Conservation (phyloP, 2,888 invertebrate genomes). For the Balanococcus diminutus region DNA sequence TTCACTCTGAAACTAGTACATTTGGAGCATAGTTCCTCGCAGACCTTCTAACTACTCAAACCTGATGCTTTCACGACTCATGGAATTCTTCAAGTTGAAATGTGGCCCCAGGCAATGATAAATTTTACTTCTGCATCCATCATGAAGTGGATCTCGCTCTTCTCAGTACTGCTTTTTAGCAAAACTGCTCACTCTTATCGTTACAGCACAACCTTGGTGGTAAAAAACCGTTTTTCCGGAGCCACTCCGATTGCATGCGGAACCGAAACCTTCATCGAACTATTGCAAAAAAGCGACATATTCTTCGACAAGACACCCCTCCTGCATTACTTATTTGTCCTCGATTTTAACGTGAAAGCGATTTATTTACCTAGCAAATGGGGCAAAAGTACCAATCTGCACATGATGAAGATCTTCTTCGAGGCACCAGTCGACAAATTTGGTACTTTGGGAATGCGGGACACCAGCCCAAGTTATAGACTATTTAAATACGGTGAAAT, state of each 20-base stretch:
- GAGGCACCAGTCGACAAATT: not conserved
- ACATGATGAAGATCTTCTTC: constrained; percentile 16
- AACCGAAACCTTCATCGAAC: not conserved
- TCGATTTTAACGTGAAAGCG: not conserved
- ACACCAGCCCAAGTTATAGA: not conserved
- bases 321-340: not conserved
- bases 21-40: not conserved
- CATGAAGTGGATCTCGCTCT: not conserved
- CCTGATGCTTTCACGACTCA: not conserved
- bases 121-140: not conserved
- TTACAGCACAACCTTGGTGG: not conserved
- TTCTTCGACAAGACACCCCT: not conserved
- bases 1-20: not conserved
- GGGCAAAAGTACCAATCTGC: not conserved
- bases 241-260: not conserved
- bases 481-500: not conserved
- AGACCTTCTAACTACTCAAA: not conserved
- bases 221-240: not conserved
- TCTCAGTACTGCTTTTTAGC: not conserved
- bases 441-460: not conserved
- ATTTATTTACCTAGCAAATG: not conserved
- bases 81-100: not conserved
- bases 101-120: too few relatives aligned
- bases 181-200: not conserved
- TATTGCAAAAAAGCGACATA: not conserved